Percentiles rank a stretch among this genome's conserved stretches.
Evolutionary conservation across 2,113 vertebrate species (phyloP).

Genomic region (Chrysochloris asiatica): DNA sequence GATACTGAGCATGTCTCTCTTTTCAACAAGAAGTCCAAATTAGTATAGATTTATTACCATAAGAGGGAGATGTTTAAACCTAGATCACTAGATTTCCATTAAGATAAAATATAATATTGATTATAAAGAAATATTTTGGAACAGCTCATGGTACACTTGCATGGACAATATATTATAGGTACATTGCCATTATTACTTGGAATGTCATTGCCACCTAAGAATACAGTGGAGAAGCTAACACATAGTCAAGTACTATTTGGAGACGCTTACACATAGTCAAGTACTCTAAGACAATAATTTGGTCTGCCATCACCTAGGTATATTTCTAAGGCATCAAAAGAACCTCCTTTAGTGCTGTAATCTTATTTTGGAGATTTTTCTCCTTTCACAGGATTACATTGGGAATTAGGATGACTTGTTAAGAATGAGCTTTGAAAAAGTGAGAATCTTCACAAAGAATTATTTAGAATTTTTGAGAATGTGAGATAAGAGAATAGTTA

Average conservation of each 20-base stretch:
- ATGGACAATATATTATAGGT: neutral
- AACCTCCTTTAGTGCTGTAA: neutral
- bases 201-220: neutral
- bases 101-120: neutral
- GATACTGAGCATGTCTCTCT: neutral
- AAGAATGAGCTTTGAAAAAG: constrained; percentile 17
- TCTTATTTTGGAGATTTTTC: neutral
- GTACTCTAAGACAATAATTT: neutral
- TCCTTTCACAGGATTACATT: neutral
- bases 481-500: constrained; percentile 1
- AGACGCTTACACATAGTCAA: neutral
- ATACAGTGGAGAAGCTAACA: neutral
- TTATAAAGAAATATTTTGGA: neutral
- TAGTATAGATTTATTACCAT: neutral
- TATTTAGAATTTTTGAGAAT: constrained; percentile 39
- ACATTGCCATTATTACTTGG: neutral
- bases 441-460: constrained; percentile 60
- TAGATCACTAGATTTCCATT: neutral
- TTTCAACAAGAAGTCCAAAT: neutral
- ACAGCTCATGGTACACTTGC: neutral
- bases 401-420: neutral
- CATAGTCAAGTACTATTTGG: neutral
- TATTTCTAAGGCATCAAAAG: neutral
- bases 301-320: accelerated
- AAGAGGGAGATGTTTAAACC: neutral